A percentile compares a stretch with the other conserved stretches of the same genome.
phyloP scores from a whole-genome alignment of 2,797 vertebrate species.

The Cuculus canorus region DNA sequence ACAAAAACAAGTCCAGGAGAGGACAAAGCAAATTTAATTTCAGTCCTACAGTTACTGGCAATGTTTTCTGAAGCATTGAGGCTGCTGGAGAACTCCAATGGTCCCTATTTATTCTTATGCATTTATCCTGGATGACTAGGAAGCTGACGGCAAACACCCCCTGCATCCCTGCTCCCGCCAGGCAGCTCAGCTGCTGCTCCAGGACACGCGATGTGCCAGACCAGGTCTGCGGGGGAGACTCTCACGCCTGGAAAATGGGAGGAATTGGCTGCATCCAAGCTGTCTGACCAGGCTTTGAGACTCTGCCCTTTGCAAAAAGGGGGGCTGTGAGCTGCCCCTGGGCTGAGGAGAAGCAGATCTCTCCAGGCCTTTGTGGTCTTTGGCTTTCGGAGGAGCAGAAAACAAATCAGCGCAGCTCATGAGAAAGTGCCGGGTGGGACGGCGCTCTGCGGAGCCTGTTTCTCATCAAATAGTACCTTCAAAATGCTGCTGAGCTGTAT shows the following conservation, averaged over 20 bases:
- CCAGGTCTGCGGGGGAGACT: not conserved
- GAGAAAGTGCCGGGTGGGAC: constrained; percentile 10
- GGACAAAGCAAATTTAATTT: constrained; percentile 22
- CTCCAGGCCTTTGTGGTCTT: constrained; percentile 6
- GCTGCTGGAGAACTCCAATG: not conserved
- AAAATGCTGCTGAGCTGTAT: not conserved
- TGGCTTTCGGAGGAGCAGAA: constrained; percentile 4
- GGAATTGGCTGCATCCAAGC: not conserved
- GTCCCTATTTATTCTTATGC: not conserved
- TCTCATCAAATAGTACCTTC: constrained; percentile 40
- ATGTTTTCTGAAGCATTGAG: not conserved
- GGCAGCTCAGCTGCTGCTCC: constrained; percentile 33
- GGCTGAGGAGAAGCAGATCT: constrained; percentile 36
- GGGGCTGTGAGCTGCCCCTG: constrained; percentile 3
- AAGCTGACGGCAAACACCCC: not conserved
- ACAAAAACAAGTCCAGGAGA: not conserved
- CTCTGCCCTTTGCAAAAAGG: not conserved
- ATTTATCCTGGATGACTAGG: not conserved
- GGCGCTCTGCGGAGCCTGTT: not conserved
- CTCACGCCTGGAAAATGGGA: not conserved
- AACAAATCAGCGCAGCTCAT: not conserved
- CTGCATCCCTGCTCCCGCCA: not conserved
- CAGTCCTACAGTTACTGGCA: not conserved
- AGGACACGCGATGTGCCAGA: not conserved
- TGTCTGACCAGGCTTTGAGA: fast-evolving